Evolutionary conservation across 2,113 vertebrate species (phyloP).

Genomic region (Corynorhinus townsendii): DNA sequence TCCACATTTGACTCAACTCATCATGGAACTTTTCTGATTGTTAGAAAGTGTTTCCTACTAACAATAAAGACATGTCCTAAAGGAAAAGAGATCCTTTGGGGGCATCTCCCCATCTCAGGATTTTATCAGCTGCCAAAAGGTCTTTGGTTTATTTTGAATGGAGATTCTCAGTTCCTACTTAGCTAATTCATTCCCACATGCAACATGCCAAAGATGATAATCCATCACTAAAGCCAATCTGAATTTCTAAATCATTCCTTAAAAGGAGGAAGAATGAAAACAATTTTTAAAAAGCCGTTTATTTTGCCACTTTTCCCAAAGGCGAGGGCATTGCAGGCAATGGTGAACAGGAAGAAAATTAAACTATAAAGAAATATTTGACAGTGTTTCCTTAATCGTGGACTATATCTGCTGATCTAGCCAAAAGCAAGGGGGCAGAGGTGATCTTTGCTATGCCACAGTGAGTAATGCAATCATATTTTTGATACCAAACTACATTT

Average conservation of each 20-base stretch:
- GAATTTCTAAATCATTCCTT: neutral
- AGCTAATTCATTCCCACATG: neutral
- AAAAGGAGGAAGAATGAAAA: constrained; percentile 25
- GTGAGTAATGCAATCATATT: constrained; percentile 76
- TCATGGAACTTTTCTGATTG: neutral
- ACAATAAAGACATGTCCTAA: neutral
- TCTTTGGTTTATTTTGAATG: neutral
- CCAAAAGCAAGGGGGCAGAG: constrained; percentile 74
- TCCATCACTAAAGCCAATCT: neutral
- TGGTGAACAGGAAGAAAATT: constrained; percentile 67
- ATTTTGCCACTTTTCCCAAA: constrained; percentile 54
- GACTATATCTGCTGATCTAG: constrained; percentile 75
- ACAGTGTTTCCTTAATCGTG: constrained; percentile 76
- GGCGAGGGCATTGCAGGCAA: constrained; percentile 72
- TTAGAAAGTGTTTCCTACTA: neutral
- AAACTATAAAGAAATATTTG: constrained; percentile 79
- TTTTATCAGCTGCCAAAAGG: neutral
- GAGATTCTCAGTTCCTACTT: neutral
- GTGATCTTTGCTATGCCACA: constrained; percentile 77
- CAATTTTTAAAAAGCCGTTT: neutral
- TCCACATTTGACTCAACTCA: neutral
- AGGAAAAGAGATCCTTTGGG: neutral
- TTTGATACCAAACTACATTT: constrained; percentile 71
- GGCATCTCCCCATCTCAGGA: neutral
- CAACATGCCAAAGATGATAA: neutral